Evolutionary conservation across 2,113 vertebrate genomes (phyloP).

Genomic region (Oreamnos americanus): DNA sequence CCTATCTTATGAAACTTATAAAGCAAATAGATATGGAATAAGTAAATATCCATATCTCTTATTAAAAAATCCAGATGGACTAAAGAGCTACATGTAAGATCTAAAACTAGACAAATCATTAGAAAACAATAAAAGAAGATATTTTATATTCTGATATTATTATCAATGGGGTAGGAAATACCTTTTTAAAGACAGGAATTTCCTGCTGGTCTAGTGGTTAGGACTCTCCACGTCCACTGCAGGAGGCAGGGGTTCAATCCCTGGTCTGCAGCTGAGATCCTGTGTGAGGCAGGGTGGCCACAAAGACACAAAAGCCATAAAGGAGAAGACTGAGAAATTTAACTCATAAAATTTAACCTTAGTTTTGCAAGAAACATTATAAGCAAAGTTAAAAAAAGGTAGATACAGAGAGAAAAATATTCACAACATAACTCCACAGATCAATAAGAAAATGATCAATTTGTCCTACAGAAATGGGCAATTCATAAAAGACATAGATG

Average conservation of each 20-base stretch:
- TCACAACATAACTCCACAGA: background rate
- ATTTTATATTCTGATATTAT: background rate
- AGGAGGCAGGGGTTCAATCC: background rate
- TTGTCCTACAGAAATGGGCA: background rate
- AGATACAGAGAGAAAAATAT: background rate
- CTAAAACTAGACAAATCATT: constrained; percentile 10
- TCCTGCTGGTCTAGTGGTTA: background rate
- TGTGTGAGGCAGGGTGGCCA: background rate
- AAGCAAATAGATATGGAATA: background rate
- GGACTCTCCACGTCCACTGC: background rate
- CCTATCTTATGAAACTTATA: background rate
- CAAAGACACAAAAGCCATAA: background rate
- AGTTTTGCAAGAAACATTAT: background rate
- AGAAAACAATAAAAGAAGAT: constrained; percentile 18
- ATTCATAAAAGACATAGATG: background rate
- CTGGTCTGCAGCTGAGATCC: background rate
- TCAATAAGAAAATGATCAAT: background rate
- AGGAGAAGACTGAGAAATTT: background rate
- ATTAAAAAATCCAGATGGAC: background rate
- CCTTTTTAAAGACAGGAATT: constrained; percentile 19
- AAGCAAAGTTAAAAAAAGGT: background rate
- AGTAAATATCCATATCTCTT: background rate
- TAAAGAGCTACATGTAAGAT: background rate
- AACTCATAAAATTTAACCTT: background rate
- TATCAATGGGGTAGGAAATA: background rate